phyloP scores from a whole-genome alignment of 2,797 vertebrate species.

The Alectoris magna region DNA sequence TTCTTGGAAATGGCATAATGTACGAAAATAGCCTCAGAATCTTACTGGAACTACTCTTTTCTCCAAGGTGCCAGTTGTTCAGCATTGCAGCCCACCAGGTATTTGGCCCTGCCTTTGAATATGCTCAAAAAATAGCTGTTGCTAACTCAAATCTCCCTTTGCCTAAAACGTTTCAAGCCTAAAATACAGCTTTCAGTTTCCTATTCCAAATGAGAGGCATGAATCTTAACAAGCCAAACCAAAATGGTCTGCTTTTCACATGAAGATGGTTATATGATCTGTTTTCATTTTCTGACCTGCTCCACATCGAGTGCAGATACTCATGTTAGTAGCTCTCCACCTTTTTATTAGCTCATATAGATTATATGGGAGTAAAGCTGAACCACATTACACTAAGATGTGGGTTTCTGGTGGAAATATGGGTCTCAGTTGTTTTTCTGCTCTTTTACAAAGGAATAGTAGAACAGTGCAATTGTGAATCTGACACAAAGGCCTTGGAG shows the following conservation, averaged over 20 bases:
- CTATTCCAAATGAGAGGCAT: neutral
- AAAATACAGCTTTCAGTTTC: neutral
- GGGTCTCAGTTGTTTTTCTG: neutral
- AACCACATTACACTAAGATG: neutral
- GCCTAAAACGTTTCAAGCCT: neutral
- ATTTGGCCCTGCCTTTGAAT: neutral
- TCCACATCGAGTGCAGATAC: neutral
- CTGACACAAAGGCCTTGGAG: neutral
- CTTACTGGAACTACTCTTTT: neutral
- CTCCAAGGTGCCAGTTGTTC: neutral
- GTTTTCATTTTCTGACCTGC: neutral
- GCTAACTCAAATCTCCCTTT: neutral
- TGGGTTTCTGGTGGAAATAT: neutral
- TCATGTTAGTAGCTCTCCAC: neutral
- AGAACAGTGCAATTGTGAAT: neutral
- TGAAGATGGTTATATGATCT: neutral
- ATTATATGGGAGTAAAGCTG: neutral
- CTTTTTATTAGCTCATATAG: neutral
- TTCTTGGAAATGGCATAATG: rapidly evolving
- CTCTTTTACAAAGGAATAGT: neutral
- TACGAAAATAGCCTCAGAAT: neutral
- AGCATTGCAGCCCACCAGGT: neutral
- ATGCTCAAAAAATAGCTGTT: neutral
- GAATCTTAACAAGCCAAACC: neutral
- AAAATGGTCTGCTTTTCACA: neutral